A percentile compares a stretch with the other conserved stretches of the same genome.
Evolutionary conservation across 1,140 invertebrate genomes (phyloP).

Genomic region (Chrysopa pallens): DNA sequence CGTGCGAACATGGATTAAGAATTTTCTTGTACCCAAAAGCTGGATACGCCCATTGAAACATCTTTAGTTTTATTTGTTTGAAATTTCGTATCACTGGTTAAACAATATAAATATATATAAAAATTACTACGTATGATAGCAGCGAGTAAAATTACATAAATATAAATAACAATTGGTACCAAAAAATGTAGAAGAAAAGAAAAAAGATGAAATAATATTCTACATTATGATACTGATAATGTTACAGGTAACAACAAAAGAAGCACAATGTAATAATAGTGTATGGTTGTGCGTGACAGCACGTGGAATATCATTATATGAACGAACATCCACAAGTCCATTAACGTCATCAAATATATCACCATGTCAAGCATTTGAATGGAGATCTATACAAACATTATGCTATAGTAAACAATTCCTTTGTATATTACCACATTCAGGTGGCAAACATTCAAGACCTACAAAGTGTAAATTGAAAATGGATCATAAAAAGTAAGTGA

Average conservation of each 20-base stretch:
- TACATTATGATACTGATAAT: too few species aligned
- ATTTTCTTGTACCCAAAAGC: too few species aligned
- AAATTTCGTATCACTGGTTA: too few species aligned
- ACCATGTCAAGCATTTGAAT: conserved; percentile 24
- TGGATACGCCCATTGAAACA: too few species aligned
- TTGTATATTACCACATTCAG: conserved; percentile 37
- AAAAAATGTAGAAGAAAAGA: not conserved
- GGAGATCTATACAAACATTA: conserved; percentile 54
- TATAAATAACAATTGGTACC: not conserved
- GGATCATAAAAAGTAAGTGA: conserved; percentile 46
- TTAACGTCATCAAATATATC: conserved; percentile 13
- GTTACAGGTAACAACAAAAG: conserved; percentile 20
- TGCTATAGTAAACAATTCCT: conserved; percentile 54
- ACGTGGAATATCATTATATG: conserved; percentile 33
- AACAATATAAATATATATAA: too few species aligned
- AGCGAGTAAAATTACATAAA: too few species aligned
- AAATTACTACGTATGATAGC: too few species aligned
- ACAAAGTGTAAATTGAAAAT: conserved; percentile 56
- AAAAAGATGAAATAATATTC: too few species aligned
- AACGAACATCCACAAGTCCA: conserved; percentile 17
- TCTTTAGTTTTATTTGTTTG: too few species aligned
- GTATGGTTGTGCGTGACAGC: conserved; percentile 37
- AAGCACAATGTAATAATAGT: conserved; percentile 25
- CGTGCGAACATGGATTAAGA: too few species aligned
- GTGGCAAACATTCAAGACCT: conserved; percentile 33